A percentile compares a stretch with the other conserved stretches of the same genome.
Conservation (phyloP, 2,113 vertebrate species). For the Gymnocephalus cernua region DNA sequence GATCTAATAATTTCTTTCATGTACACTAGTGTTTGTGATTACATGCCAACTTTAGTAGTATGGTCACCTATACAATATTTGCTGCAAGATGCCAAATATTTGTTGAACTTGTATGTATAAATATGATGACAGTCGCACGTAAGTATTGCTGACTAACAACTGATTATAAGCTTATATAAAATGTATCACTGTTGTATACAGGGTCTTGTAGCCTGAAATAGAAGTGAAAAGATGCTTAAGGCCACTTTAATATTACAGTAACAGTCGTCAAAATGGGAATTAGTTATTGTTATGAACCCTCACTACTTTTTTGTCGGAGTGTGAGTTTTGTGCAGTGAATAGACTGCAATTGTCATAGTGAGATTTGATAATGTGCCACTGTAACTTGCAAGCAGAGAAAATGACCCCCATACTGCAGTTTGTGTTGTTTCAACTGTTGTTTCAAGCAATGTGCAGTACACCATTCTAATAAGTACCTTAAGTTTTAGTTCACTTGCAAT, state of each 20-base stretch:
- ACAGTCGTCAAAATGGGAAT: slow-evolving; percentile 48
- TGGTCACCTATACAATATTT: slow-evolving; percentile 56
- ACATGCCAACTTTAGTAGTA: slow-evolving; percentile 60
- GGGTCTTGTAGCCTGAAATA: slow-evolving; percentile 63
- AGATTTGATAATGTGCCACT: slow-evolving; percentile 50
- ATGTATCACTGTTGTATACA: slow-evolving; percentile 66
- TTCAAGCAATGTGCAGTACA: slow-evolving; percentile 34
- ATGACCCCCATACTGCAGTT: slow-evolving; percentile 28
- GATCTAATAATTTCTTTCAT: slow-evolving; percentile 52
- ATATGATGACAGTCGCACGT: slow-evolving; percentile 49
- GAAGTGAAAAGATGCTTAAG: slow-evolving; percentile 60
- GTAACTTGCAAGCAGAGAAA: slow-evolving; percentile 22
- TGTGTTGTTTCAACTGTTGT: slow-evolving; percentile 25
- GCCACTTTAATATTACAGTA: slow-evolving; percentile 59
- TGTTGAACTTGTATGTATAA: slow-evolving; percentile 70
- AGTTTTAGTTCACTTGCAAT: not conserved
- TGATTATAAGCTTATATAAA: slow-evolving; percentile 58
- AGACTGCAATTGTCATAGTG: slow-evolving; percentile 46
- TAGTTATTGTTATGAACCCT: slow-evolving; percentile 38
- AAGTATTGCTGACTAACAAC: slow-evolving; percentile 63
- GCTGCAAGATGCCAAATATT: slow-evolving; percentile 70
- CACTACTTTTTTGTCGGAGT: slow-evolving; percentile 51
- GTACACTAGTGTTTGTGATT: slow-evolving; percentile 65
- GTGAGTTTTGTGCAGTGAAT: slow-evolving; percentile 51
- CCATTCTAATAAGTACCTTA: slow-evolving; percentile 11